Conservation (phyloP, 2,797 vertebrate genomes). For the Pipistrellus pygmaeus region DNA sequence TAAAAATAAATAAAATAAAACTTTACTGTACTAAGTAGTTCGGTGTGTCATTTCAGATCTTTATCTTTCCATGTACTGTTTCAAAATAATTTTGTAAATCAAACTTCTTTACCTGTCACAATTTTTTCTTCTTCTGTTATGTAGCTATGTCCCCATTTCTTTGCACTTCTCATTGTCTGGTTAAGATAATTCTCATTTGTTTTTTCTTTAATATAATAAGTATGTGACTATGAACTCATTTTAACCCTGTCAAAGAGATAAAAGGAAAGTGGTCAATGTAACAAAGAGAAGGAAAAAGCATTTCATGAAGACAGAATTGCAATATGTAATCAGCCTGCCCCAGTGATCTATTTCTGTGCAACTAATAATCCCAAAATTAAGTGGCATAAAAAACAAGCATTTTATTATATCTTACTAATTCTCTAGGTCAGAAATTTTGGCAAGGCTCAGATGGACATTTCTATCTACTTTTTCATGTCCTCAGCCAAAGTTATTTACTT, state of each 20-base stretch:
- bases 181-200: background rate
- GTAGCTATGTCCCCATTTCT: background rate
- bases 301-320: background rate
- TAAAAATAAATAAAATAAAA: background rate
- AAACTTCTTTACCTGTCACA: background rate
- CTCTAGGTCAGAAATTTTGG: background rate
- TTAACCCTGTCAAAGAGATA: background rate
- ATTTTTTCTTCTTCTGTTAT: background rate
- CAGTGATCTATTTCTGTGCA: background rate
- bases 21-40: background rate
- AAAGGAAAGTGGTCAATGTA: background rate
- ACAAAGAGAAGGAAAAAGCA: background rate
- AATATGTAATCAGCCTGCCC: background rate
- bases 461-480: background rate
- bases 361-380: background rate
- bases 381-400: background rate
- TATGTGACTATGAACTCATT: background rate
- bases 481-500: slow-evolving; percentile 16
- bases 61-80: background rate
- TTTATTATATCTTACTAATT: background rate
- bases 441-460: background rate
- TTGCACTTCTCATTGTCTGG: background rate
- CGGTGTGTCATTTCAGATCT: background rate
- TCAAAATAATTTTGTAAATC: background rate
- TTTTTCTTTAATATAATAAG: slow-evolving; percentile 11